A percentile compares a stretch with the other conserved stretches of the same genome.
Conservation (phyloP, 2,797 vertebrate species). For the Micropoecilia bifurca region DNA sequence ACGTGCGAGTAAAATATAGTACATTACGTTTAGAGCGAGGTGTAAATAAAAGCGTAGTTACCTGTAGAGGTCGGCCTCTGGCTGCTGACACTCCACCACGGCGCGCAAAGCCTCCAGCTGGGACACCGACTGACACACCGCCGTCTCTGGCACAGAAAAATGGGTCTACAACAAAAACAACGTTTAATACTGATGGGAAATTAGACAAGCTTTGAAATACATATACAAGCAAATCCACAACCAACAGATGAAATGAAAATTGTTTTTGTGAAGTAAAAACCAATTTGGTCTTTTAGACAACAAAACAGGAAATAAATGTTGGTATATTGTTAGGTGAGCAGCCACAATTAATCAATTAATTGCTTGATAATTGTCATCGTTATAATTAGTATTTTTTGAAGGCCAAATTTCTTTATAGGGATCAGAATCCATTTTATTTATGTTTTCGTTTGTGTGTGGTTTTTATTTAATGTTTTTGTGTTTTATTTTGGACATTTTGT, state of each 20-base stretch:
- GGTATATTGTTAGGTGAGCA: neutral
- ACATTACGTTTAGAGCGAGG: too few species aligned
- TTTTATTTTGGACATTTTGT: too few species aligned
- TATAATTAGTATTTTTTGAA: too few species aligned
- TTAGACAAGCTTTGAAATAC: neutral
- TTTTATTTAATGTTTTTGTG: too few species aligned
- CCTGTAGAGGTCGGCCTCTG: constrained; percentile 97
- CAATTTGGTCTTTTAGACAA: neutral
- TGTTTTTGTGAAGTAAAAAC: neutral
- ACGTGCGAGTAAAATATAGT: too few species aligned
- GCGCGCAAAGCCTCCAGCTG: constrained; percentile 91
- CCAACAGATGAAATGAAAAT: neutral
- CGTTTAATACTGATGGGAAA: neutral
- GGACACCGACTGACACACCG: constrained; percentile 91
- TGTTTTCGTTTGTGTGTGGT: too few species aligned
- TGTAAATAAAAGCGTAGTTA: too few species aligned
- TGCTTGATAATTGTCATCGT: too few species aligned
- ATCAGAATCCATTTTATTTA: too few species aligned
- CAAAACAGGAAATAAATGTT: neutral
- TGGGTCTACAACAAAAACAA: constrained; percentile 84
- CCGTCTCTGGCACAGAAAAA: constrained; percentile 90
- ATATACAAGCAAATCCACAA: neutral
- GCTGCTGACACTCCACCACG: constrained; percentile 97
- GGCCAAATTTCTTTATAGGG: too few species aligned
- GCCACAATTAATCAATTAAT: too few species aligned